Conservation (phyloP, 2,113 vertebrate species). For the Amphilophus citrinellus region DNA sequence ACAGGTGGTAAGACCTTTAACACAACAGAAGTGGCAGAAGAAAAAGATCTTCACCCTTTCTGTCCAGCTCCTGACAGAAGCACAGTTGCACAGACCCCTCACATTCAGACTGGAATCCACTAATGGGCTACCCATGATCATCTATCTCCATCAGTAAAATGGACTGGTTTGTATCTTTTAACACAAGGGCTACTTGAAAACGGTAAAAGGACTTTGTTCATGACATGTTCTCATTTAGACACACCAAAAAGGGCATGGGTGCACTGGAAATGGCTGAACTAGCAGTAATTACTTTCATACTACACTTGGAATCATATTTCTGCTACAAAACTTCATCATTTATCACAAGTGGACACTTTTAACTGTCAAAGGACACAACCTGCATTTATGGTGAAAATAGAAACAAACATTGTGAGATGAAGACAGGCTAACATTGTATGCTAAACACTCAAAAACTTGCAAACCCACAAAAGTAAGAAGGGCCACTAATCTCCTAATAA, state of each 20-base stretch:
- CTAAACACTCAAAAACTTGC: constrained; percentile 47
- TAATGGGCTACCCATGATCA: constrained; percentile 48
- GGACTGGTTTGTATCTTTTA: constrained; percentile 49
- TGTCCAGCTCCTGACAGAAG: constrained; percentile 46
- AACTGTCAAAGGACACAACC: constrained; percentile 55
- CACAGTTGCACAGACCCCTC: constrained; percentile 38
- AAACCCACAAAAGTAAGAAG: constrained; percentile 59
- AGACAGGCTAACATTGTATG: constrained; percentile 49
- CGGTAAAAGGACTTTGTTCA: constrained; percentile 26
- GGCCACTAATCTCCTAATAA: constrained; percentile 57
- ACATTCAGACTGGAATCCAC: constrained; percentile 33
- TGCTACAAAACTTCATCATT: constrained; percentile 55
- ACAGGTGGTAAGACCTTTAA: background rate
- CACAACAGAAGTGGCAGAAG: background rate
- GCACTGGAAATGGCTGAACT: constrained; percentile 32
- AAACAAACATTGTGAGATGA: constrained; percentile 47
- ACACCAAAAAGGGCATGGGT: constrained; percentile 18
- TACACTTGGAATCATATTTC: constrained; percentile 39
- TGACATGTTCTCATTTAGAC: constrained; percentile 32
- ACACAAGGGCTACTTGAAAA: constrained; percentile 20
- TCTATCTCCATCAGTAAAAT: constrained; percentile 65
- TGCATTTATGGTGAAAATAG: constrained; percentile 57
- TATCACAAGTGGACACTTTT: constrained; percentile 44
- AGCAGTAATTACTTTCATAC: constrained; percentile 35
- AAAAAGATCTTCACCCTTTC: background rate